A percentile compares a stretch with the other conserved stretches of the same genome.
Evolutionary conservation across 2,888 invertebrate species (phyloP).

Genomic region (Nemoura dubitans): DNA sequence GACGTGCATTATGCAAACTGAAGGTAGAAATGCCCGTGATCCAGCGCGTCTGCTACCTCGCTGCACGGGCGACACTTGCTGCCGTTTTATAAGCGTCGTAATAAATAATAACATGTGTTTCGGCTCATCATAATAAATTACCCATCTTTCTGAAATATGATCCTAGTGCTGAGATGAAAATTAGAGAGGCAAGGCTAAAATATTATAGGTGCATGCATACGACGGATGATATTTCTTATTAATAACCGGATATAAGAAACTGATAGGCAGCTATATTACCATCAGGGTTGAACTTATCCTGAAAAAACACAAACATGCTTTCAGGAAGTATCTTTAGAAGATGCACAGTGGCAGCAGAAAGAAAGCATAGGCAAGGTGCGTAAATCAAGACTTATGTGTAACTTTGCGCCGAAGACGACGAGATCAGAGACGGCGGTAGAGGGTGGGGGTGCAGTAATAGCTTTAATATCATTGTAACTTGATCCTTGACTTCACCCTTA

Average conservation of each 20-base stretch:
- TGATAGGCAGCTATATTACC: conserved; percentile 13
- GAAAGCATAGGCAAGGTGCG: conserved; percentile 45
- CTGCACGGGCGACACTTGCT: background rate
- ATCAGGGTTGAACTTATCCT: background rate
- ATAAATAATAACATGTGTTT: conserved; percentile 26
- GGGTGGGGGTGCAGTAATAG: conserved; percentile 47
- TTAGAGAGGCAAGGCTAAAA: background rate
- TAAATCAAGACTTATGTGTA: conserved; percentile 47
- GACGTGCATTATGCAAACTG: conserved; percentile 16
- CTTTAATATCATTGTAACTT: conserved; percentile 51
- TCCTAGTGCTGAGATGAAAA: conserved; percentile 22
- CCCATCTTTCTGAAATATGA: background rate
- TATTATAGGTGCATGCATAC: conserved; percentile 2
- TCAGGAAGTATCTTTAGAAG: background rate
- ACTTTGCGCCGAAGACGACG: background rate
- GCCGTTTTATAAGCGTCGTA: background rate
- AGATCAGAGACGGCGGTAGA: conserved; percentile 31
- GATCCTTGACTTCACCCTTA: conserved; percentile 47
- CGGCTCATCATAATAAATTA: conserved; percentile 14
- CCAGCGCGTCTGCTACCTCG: background rate
- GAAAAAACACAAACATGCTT: conserved; percentile 18
- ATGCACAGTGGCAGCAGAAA: conserved; percentile 29
- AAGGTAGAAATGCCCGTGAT: background rate
- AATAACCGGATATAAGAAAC: conserved; percentile 30
- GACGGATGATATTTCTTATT: conserved; percentile 8